Evolutionary conservation across 2,797 vertebrate genomes (phyloP).

Genomic region (Lutjanus campechanus): DNA sequence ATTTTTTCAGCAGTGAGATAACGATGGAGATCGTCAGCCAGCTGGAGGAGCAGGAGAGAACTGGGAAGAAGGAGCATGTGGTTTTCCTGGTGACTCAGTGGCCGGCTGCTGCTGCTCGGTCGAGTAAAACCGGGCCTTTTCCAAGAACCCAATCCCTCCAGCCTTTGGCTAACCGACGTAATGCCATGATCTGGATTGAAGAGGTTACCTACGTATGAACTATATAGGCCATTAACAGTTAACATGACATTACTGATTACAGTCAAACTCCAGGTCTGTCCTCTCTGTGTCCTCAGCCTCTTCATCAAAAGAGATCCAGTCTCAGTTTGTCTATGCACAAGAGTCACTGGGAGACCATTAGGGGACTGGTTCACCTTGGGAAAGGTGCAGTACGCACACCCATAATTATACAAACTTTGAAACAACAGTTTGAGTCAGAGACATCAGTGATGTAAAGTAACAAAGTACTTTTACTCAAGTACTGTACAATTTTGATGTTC

Average conservation of each 20-base stretch:
- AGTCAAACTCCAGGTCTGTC: no score
- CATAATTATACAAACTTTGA: background rate
- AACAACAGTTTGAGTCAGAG: background rate
- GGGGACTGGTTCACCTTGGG: slow-evolving; percentile 82
- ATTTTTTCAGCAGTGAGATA: slow-evolving; percentile 88
- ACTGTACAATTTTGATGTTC: no score
- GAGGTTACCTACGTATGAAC: slow-evolving; percentile 71
- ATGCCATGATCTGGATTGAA: slow-evolving; percentile 59
- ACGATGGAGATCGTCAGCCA: slow-evolving; percentile 88
- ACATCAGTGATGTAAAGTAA: no score
- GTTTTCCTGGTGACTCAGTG: slow-evolving; percentile 86
- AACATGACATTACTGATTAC: background rate
- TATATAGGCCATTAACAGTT: background rate
- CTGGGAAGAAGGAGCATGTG: slow-evolving; percentile 85
- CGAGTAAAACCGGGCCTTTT: slow-evolving; percentile 37
- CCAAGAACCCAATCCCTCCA: slow-evolving; percentile 39
- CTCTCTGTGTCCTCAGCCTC: slow-evolving; percentile 6
- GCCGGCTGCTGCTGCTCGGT: slow-evolving; percentile 31
- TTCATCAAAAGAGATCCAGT: slow-evolving; percentile 17
- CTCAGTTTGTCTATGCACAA: slow-evolving; percentile 47
- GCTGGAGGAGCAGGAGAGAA: slow-evolving; percentile 84
- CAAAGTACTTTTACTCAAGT: no score
- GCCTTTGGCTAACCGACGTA: slow-evolving; percentile 47
- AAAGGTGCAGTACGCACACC: slow-evolving; percentile 70
- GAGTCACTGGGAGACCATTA: slow-evolving; percentile 85